These are phyloP conservation scores for Pantala flavescens DNA, from an alignment of 1,140 invertebrate species.

Conservation along the genomic window DNA sequence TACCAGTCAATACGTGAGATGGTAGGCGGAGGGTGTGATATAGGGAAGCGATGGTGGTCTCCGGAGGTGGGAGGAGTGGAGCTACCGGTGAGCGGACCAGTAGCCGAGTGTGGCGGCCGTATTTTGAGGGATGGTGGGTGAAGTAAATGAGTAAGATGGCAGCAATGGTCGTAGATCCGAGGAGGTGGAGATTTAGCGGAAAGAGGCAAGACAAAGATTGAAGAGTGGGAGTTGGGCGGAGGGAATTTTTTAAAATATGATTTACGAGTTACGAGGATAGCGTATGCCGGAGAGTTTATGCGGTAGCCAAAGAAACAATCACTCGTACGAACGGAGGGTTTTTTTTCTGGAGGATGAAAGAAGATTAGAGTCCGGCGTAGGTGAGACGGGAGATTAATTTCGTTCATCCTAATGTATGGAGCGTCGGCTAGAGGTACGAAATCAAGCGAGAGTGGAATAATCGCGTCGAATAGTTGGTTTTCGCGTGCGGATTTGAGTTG, in stretches of 20 bases:
- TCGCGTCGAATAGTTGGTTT: too few relatives aligned
- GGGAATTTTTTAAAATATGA: neutral
- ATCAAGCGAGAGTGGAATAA: too few relatives aligned
- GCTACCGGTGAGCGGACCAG: neutral
- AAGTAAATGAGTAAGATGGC: neutral
- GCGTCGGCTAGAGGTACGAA: too few relatives aligned
- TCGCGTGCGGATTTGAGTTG: too few relatives aligned
- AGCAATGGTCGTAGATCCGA: neutral
- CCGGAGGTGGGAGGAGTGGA: neutral
- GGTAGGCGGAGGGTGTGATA: neutral
- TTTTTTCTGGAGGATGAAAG: neutral
- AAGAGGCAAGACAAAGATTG: neutral
- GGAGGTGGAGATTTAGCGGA: neutral
- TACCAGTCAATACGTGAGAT: neutral
- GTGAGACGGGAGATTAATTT: neutral
- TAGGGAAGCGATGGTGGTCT: neutral
- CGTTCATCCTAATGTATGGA: too few relatives aligned
- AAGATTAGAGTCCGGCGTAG: neutral
- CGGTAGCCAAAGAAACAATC: conserved; percentile 1
- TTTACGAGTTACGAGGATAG: neutral
- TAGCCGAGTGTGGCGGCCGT: neutral
- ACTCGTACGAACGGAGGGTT: neutral
- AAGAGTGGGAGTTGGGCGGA: neutral
- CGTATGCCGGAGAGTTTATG: neutral
- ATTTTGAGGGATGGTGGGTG: neutral